Evolutionary conservation across 2,797 vertebrate species (phyloP).

Genomic region (Gallinago stenura): DNA sequence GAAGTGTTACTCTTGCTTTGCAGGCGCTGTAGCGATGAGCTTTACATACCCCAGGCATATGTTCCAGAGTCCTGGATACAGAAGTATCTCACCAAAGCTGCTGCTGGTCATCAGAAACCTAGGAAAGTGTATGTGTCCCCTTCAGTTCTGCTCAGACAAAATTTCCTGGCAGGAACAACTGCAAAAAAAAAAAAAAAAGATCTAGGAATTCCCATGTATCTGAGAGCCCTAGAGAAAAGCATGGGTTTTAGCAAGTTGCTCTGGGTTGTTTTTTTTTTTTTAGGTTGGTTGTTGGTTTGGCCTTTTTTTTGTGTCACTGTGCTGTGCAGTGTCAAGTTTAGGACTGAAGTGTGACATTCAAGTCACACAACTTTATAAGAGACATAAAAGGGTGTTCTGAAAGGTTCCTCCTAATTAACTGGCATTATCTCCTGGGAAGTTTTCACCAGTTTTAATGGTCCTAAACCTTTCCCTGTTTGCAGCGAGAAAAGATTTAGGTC

Average conservation of each 20-base stretch:
- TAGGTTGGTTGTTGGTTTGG: not conserved
- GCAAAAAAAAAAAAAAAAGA: too few relatives aligned
- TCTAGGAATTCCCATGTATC: not conserved
- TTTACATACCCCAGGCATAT: not conserved
- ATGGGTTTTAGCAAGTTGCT: not conserved
- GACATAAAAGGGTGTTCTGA: not conserved
- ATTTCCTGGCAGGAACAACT: not conserved
- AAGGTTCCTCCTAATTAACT: not conserved
- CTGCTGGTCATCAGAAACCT: not conserved
- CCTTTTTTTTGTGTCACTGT: not conserved
- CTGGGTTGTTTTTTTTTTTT: not conserved
- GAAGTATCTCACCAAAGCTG: not conserved
- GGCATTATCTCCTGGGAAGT: not conserved
- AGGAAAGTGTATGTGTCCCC: not conserved
- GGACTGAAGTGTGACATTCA: not conserved
- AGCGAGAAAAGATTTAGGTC: not conserved
- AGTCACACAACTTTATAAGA: not conserved
- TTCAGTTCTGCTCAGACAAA: not conserved
- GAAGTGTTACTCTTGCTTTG: not conserved
- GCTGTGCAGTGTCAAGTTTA: not conserved
- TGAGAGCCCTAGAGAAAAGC: not conserved
- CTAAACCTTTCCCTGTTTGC: not conserved
- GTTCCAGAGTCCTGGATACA: not conserved
- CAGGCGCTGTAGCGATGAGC: not conserved
- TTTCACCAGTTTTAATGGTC: not conserved